Percentiles rank a stretch among this genome's conserved stretches.
Evolutionary conservation across 2,113 vertebrate species (phyloP).

Genomic region (Stomatorhinus ivindoensis): DNA sequence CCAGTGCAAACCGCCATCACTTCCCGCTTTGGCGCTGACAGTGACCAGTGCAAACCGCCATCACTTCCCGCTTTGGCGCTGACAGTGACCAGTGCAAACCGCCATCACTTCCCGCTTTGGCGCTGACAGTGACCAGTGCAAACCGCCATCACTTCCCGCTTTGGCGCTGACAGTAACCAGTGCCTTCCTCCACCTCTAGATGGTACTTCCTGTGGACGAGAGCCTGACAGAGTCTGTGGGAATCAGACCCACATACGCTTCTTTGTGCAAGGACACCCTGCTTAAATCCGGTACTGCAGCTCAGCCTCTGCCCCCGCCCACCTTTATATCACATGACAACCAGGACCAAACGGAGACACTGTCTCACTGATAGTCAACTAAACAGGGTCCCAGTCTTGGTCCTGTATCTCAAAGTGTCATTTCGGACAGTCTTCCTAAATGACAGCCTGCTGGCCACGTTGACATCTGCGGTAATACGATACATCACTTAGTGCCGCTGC

Average conservation of each 20-base stretch:
- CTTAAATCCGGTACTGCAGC: conserved; percentile 75
- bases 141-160: neutral
- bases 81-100: too few relatives aligned
- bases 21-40: neutral
- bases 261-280: conserved; percentile 83
- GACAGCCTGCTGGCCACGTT: neutral
- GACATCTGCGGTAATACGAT: neutral
- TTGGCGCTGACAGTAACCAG: neutral
- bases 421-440: neutral
- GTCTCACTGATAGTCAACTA: neutral
- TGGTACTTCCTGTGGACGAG: conserved; percentile 90
- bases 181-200: conserved; percentile 55
- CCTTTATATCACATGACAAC: neutral
- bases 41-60: neutral
- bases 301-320: neutral
- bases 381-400: neutral
- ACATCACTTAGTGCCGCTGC: neutral
- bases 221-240: conserved; percentile 87
- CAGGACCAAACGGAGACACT: neutral
- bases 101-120: neutral
- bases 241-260: conserved; percentile 86
- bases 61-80: neutral
- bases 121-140: neutral
- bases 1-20: neutral
- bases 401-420: neutral